Conservation (phyloP, 2,797 vertebrate species). For the Dipus sagitta region DNA sequence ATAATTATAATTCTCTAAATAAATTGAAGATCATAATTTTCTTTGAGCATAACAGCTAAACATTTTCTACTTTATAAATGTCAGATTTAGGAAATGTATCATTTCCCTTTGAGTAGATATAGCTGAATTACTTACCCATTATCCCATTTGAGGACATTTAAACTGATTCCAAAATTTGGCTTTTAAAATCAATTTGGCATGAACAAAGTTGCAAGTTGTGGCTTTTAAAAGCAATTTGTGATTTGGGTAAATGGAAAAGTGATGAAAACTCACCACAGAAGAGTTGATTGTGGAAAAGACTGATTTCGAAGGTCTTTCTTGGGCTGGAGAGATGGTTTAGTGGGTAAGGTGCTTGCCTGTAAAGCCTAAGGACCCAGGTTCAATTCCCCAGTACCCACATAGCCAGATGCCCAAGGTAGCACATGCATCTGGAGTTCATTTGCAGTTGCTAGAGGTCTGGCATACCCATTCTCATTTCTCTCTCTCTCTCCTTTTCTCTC, state of each 20-base stretch:
- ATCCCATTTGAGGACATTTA: conserved; percentile 36
- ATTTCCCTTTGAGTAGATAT: background rate
- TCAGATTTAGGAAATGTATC: background rate
- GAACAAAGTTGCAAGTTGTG: background rate
- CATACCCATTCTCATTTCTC: too few species aligned
- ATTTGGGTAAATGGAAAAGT: conserved; percentile 50
- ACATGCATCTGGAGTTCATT: too few species aligned
- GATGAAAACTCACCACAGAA: background rate
- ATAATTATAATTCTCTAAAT: conserved; percentile 51
- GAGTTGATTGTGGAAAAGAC: background rate
- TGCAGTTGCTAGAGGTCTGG: too few species aligned
- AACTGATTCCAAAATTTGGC: conserved; percentile 3
- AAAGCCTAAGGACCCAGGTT: too few species aligned
- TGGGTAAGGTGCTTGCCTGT: too few species aligned
- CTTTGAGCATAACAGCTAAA: background rate
- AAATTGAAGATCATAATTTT: conserved; percentile 45
- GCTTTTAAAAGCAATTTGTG: conserved; percentile 47
- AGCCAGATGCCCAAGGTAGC: too few species aligned
- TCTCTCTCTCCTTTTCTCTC: too few species aligned
- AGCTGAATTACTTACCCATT: conserved; percentile 13
- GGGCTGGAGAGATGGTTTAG: too few species aligned
- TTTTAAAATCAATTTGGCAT: conserved; percentile 44
- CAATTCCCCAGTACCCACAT: too few species aligned
- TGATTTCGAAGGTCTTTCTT: background rate
- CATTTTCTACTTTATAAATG: conserved; percentile 38